Base-by-base conservation (phyloP, 2,888 invertebrate genomes). In the Pilophorus perplexus region DNA sequence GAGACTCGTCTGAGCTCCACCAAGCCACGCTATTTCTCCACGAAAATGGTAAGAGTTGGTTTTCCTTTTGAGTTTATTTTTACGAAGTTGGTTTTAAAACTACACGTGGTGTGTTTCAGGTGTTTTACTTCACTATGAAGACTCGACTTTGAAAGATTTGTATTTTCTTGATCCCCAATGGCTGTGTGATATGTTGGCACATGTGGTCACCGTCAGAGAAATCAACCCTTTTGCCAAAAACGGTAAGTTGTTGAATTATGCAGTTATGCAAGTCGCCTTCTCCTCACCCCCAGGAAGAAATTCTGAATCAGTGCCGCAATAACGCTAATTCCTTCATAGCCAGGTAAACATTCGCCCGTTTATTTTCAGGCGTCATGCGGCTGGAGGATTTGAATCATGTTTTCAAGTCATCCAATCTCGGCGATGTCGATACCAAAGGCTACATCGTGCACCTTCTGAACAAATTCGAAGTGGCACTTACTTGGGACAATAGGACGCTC, bases 111-210 rank as follows among this genome's bases (percentile, higher is more conserved):
- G 60, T 38, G 40, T 72, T 75, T 38, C 75, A 89, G 89, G 93
- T 33, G 93, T 98, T 1, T 80, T 98, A 6, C 81, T 97, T 1
- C 94, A 95, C 77, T 95, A 94, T 74, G 94, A 95, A 73, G 96
- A 96, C 76, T 93, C 94, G 0, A 92, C 93, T 0, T 79, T 96
- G 1, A 89, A 93, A 75, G 96, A 98, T 78, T 82, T 96, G 55
- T 97, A 96, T 78, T 99, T 99, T 78, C 79, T 99, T 46, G 92
- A 96, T 77, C 97, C 98, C 0, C 98, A 99, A 77, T 99, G 98
- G 98, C 82, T 99, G 42, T 98, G 97, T 78, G 98, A 99, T 77
- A 91, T 97, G 84, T 77, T 99, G 38, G 96, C 98, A 0, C 94
- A 94, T 77, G 95, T 98, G 1, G 93, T 98, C 33, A 95, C 97